phyloP scores from a whole-genome alignment of 2,113 vertebrate species.

The Syngnathus scovelli region DNA sequence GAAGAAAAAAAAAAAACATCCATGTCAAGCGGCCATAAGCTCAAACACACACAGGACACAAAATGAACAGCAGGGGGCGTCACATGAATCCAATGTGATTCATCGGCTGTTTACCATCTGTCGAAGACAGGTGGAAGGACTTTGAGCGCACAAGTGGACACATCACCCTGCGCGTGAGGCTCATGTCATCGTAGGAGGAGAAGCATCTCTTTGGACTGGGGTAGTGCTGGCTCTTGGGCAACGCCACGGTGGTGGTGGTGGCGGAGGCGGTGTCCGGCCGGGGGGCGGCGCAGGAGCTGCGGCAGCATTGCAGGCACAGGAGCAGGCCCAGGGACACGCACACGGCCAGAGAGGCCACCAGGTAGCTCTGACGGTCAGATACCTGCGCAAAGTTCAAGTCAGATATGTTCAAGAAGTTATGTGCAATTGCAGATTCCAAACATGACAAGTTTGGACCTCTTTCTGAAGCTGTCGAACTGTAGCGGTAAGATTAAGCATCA shows the following conservation, averaged over 20 bases:
- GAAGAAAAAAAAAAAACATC: slow-evolving; percentile 61
- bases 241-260: slow-evolving; percentile 15
- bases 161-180: slow-evolving; percentile 87
- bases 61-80: slow-evolving; percentile 26
- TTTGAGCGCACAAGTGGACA: slow-evolving; percentile 92
- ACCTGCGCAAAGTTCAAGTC: slow-evolving; percentile 60
- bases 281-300: slow-evolving; percentile 68
- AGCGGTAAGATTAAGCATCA: slow-evolving; percentile 84
- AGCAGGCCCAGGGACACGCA: slow-evolving; percentile 83
- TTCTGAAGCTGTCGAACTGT: slow-evolving; percentile 79
- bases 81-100: slow-evolving; percentile 17
- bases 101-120: slow-evolving; percentile 78
- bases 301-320: slow-evolving; percentile 86
- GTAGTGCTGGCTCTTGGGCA: slow-evolving; percentile 90
- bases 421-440: background rate
- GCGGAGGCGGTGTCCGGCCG: slow-evolving; percentile 54
- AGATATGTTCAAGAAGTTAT: background rate
- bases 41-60: slow-evolving; percentile 9
- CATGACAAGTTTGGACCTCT: slow-evolving; percentile 70
- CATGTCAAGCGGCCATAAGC: slow-evolving; percentile 58
- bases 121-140: slow-evolving; percentile 86
- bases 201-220: slow-evolving; percentile 97
- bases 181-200: slow-evolving; percentile 97
- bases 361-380: slow-evolving; percentile 88
- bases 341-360: slow-evolving; percentile 84